Base-by-base conservation (phyloP, 2,888 invertebrate genomes). In the Drosophila mercatorum region DNA sequence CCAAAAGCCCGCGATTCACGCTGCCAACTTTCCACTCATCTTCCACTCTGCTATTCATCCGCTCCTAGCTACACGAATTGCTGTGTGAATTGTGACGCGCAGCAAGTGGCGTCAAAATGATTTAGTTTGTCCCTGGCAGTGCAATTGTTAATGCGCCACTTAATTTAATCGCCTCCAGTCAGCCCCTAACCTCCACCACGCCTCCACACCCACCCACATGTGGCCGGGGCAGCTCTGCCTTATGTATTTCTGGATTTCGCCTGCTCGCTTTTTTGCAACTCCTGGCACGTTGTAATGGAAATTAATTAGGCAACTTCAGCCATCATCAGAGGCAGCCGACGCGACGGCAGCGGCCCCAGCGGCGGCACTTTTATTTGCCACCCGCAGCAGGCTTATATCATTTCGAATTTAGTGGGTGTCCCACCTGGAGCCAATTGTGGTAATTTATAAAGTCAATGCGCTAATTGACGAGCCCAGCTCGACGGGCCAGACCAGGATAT, bases 331-430 rank as follows among this genome's bases (percentile, higher is more conserved):
- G 58, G 51, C 62, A 51, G 40, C 53, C 61, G 46, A 47, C 43
- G 61, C 22, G 22, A 22, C 22, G 22, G 22, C 22, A 22, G 22
- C 22, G 22, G 22, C 1, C 22, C 22, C 22, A 22, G 22, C 22
- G 22, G 22, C 22, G 22, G 22, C 22, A 64, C 17, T 17, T 17
- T 17, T 17, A 17, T 17, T 17, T 17, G 17, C 17, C 17, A 17
- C 75, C 74, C 79, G 75, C 79, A 75, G 75, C 76, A 74, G 70
- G 79, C 67, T 81, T 89, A 82, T 86, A 82, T 86, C 82, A 88
- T 90, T 90, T 91, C 87, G 90, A 85, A 91, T 91, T 90, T 91
- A 89, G 90, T 88, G 80, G 83, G 85, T 79, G 90, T 83, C 79
- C 77, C 85, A 65, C 69, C 82, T 52, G 52, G 62, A 75, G 75